These are phyloP conservation scores for Sminthurinus aureus DNA, from an alignment of 2,888 invertebrate species.

Conservation along the genomic window DNA sequence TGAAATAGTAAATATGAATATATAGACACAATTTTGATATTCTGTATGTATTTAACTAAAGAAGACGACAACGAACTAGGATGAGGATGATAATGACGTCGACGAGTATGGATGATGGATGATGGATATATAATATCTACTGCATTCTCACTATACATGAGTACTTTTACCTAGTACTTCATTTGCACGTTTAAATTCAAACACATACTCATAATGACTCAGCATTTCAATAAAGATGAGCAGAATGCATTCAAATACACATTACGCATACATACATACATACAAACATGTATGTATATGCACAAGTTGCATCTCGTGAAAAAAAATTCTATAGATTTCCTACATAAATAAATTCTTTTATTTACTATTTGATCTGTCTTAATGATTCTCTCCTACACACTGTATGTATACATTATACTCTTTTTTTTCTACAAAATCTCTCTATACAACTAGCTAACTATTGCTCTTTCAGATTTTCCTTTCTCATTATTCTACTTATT, in stretches of 20 bases:
- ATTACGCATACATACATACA: neutral
- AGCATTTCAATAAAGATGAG: neutral
- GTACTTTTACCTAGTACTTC: neutral
- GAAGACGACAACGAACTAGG: neutral
- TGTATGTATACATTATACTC: too few species aligned
- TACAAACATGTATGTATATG: neutral
- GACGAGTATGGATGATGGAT: neutral
- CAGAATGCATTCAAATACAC: neutral
- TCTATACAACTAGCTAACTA: too few species aligned
- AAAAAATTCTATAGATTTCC: neutral
- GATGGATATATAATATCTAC: too few species aligned
- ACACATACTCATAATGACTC: neutral
- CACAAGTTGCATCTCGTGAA: neutral
- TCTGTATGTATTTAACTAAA: neutral
- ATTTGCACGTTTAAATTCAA: neutral
- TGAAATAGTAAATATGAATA: neutral
- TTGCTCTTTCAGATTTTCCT: too few species aligned
- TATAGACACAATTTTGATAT: neutral
- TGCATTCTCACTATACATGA: too few species aligned
- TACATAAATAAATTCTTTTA: neutral
- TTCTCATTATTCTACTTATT: neutral
- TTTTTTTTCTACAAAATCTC: too few species aligned
- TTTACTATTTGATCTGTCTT: neutral
- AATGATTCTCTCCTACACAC: neutral
- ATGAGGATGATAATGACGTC: neutral